Evolutionary conservation across 2,113 vertebrate genomes (phyloP).

Genomic region (Chamaea fasciata): DNA sequence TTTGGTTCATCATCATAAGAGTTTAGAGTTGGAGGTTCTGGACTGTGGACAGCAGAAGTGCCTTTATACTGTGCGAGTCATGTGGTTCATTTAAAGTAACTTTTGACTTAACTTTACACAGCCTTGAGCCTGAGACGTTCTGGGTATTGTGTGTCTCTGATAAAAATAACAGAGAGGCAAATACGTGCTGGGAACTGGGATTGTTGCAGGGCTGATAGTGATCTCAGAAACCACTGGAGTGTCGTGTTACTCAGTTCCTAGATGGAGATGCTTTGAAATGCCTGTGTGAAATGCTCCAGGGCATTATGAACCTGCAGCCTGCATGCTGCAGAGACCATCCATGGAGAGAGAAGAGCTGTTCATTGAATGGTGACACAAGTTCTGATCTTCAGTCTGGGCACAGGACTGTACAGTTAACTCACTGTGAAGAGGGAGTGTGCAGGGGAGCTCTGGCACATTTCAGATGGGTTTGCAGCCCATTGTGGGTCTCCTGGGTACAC

Average conservation of each 20-base stretch:
- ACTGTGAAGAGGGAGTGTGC: background rate
- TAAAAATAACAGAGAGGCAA: background rate
- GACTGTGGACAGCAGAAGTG: background rate
- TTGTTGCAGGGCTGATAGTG: background rate
- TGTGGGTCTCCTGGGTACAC: background rate
- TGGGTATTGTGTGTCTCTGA: background rate
- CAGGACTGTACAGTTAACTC: background rate
- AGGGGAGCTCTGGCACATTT: background rate
- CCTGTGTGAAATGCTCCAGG: background rate
- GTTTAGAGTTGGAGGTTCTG: background rate
- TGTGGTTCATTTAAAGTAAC: background rate
- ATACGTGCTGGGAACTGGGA: background rate
- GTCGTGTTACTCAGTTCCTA: background rate
- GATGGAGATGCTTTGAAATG: background rate
- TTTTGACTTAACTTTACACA: background rate
- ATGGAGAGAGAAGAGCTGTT: background rate
- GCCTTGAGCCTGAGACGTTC: background rate
- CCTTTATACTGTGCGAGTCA: background rate
- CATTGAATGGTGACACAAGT: background rate
- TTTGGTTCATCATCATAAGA: background rate
- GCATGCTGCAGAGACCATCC: background rate
- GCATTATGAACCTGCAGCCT: background rate
- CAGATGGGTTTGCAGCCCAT: background rate
- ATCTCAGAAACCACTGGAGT: background rate
- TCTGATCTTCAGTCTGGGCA: background rate